Conservation (phyloP, 1,140 invertebrate genomes). For the Pseudomyrmex flavicornis region DNA sequence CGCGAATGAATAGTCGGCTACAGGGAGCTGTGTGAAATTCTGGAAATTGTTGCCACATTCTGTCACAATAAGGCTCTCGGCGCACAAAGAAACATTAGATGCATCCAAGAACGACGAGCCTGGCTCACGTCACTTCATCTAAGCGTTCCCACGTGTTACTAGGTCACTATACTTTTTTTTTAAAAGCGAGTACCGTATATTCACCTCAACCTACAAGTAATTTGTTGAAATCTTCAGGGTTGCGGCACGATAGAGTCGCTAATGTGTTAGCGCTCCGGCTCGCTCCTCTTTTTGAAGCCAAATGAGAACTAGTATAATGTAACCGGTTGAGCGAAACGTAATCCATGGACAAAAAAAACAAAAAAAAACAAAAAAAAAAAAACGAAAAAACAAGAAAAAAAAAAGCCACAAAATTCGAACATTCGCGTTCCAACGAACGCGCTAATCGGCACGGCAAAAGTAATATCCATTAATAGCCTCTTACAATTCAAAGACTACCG, state of each 20-base stretch:
- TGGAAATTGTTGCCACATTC: slow-evolving; percentile 68
- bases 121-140: slow-evolving; percentile 55
- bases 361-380: background rate
- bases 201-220: slow-evolving; percentile 68
- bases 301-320: slow-evolving; percentile 36
- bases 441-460: slow-evolving; percentile 49
- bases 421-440: slow-evolving; percentile 20
- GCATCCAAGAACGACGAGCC: slow-evolving; percentile 70
- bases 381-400: background rate
- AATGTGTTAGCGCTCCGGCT: slow-evolving; percentile 36
- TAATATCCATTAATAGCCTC: slow-evolving; percentile 55
- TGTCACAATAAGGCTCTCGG: slow-evolving; percentile 50
- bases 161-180: slow-evolving; percentile 74
- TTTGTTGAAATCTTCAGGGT: slow-evolving; percentile 55
- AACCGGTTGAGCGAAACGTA: slow-evolving; percentile 42
- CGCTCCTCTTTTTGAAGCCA: slow-evolving; percentile 30
- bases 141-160: slow-evolving; percentile 76
- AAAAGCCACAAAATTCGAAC: background rate
- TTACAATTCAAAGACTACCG: slow-evolving; percentile 63
- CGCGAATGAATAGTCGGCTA: slow-evolving; percentile 33
- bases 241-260: slow-evolving; percentile 32
- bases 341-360: background rate
- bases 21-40: slow-evolving; percentile 64
- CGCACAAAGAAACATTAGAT: slow-evolving; percentile 69
- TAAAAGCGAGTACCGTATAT: slow-evolving; percentile 73